A percentile compares a stretch with the other conserved stretches of the same genome.
These are phyloP conservation scores for Cephus runcator DNA, from an alignment of 2,888 invertebrate species.

Conservation along the genomic window DNA sequence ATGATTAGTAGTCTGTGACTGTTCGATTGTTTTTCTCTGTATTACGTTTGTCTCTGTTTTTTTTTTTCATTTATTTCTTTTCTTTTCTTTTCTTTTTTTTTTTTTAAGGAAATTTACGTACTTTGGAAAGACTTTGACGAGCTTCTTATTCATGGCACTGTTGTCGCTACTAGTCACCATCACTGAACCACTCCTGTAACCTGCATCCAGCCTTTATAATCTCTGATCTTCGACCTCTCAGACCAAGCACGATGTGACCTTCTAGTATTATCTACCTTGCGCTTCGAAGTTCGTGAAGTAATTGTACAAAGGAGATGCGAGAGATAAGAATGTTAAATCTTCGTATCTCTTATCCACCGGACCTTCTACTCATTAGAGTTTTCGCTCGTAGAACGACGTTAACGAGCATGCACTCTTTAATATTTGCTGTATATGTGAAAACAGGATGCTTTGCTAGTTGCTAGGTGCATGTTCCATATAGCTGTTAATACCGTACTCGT, in stretches of 20 bases:
- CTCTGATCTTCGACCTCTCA: not conserved
- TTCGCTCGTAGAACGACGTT: not conserved
- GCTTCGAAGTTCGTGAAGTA: not conserved
- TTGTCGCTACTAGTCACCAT: not conserved
- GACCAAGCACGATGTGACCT: not conserved
- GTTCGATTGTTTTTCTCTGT: slow-evolving; percentile 1
- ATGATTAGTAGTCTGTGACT: not conserved
- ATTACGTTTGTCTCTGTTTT: slow-evolving; percentile 5
- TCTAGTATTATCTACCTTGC: not conserved
- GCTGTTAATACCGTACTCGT: not conserved
- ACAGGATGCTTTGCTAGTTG: not conserved
- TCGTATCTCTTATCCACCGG: not conserved
- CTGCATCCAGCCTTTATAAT: not conserved
- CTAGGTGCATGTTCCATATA: not conserved
- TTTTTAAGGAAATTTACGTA: slow-evolving; percentile 6
- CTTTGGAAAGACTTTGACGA: not conserved
- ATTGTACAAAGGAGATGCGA: not conserved
- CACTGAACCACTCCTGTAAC: not conserved
- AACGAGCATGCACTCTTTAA: not conserved
- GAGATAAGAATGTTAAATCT: not conserved
- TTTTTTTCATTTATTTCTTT: slow-evolving; percentile 14
- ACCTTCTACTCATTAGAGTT: not conserved
- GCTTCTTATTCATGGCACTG: not conserved
- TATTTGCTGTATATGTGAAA: not conserved
- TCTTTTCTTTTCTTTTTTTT: slow-evolving; percentile 18